phyloP scores from a whole-genome alignment of 2,888 invertebrate genomes.

The Ornithoptera alexandrae region DNA sequence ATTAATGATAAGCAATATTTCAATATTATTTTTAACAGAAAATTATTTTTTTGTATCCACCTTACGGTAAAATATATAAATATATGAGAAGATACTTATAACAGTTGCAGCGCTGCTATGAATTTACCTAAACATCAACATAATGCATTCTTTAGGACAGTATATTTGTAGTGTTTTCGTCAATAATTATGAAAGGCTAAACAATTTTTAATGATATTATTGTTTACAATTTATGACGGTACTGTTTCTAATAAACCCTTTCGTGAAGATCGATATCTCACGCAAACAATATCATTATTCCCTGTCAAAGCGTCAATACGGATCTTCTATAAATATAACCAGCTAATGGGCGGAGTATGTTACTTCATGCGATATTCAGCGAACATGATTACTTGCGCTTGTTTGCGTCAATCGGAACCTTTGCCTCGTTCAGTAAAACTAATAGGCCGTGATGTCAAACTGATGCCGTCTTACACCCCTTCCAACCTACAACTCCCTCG shows the following conservation, averaged over 20 bases:
- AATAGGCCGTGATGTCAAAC: constrained; percentile 41
- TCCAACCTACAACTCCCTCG: constrained; percentile 5
- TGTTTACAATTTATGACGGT: background rate
- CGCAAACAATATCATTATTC: constrained; percentile 31
- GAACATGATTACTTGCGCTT: constrained; percentile 58
- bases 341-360: constrained; percentile 40
- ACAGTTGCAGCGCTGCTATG: too few relatives aligned
- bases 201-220: too few relatives aligned
- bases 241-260: constrained; percentile 16
- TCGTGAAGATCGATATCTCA: constrained; percentile 16
- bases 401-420: constrained; percentile 57
- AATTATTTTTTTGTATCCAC: too few relatives aligned
- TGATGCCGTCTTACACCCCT: constrained; percentile 26
- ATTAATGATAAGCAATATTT: too few relatives aligned
- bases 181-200: too few relatives aligned
- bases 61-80: too few relatives aligned
- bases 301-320: constrained; percentile 29
- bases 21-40: too few relatives aligned
- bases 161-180: too few relatives aligned
- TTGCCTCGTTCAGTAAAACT: constrained; percentile 41
- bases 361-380: constrained; percentile 51
- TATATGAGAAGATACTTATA: too few relatives aligned
- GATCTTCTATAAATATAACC: constrained; percentile 23
- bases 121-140: too few relatives aligned
- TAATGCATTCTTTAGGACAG: too few relatives aligned